Evolutionary conservation across 2,888 invertebrate species (phyloP).

Genomic region (Agrochola macilenta): DNA sequence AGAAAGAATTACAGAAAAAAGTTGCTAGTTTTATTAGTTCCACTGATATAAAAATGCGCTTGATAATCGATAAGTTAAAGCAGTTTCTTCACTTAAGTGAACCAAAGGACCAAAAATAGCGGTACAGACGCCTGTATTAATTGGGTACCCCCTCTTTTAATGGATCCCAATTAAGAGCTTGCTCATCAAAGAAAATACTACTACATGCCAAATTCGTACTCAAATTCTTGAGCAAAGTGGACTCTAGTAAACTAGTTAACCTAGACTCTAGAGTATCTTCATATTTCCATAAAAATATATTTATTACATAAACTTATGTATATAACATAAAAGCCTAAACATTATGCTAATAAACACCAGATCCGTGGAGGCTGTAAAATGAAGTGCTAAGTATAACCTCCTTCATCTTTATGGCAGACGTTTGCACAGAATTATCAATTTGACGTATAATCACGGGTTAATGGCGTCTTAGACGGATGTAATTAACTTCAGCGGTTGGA

Average conservation of each 20-base stretch:
- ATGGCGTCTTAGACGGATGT: conserved; percentile 64
- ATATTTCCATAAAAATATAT: neutral
- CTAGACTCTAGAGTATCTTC: too few species aligned
- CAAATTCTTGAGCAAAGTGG: neutral
- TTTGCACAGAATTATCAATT: conserved; percentile 69
- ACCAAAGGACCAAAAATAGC: neutral
- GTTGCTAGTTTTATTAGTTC: neutral
- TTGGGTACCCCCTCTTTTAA: neutral
- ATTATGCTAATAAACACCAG: conserved; percentile 57
- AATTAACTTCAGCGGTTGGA: conserved; percentile 74
- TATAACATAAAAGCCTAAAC: conserved; percentile 24
- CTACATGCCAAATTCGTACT: neutral
- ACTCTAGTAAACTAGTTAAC: neutral
- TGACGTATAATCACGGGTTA: conserved; percentile 64
- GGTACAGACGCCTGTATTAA: neutral
- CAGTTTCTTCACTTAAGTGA: too few species aligned
- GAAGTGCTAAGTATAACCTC: conserved; percentile 36
- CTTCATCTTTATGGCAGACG: conserved; percentile 52
- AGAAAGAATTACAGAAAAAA: neutral
- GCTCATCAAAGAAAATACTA: neutral
- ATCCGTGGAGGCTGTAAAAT: conserved; percentile 47
- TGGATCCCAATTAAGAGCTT: neutral
- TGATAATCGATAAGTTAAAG: neutral
- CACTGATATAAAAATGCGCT: neutral
- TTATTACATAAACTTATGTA: neutral